Evolutionary conservation across 2,113 vertebrate species (phyloP).

Genomic region (Tympanuchus pallidicinctus): DNA sequence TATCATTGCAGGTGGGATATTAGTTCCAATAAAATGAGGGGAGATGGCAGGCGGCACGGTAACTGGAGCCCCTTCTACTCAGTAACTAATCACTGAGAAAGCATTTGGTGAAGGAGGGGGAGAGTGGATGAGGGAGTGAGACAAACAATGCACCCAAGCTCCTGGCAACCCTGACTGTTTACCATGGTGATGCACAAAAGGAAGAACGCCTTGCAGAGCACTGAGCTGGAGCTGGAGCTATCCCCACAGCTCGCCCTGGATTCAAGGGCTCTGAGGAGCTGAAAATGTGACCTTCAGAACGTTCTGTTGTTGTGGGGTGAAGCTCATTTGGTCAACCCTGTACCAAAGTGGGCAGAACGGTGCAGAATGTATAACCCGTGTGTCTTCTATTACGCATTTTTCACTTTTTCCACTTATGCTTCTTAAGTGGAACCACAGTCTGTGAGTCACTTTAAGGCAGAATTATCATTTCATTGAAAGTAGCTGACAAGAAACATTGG

Average conservation of each 20-base stretch:
- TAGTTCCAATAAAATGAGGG: constrained; percentile 63
- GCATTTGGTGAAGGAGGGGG: constrained; percentile 64
- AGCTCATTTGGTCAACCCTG: background rate
- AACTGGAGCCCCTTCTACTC: constrained; percentile 63
- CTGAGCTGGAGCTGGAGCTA: constrained; percentile 27
- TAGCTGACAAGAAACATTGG: background rate
- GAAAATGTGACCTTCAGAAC: constrained; percentile 45
- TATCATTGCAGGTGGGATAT: constrained; percentile 71
- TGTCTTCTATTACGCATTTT: background rate
- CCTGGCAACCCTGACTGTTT: constrained; percentile 69
- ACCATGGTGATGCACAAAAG: constrained; percentile 69
- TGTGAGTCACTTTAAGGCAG: background rate
- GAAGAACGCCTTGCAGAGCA: background rate
- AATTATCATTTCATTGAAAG: background rate
- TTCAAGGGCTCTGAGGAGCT: constrained; percentile 26
- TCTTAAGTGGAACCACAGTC: background rate
- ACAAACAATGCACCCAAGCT: constrained; percentile 54
- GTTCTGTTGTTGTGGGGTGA: background rate
- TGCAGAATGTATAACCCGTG: background rate
- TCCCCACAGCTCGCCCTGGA: constrained; percentile 52
- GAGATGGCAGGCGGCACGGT: constrained; percentile 58
- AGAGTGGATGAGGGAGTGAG: constrained; percentile 19
- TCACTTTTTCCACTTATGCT: background rate
- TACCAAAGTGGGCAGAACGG: background rate
- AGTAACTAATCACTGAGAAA: constrained; percentile 74